These are phyloP conservation scores for Lasioglossum calceatum DNA, from an alignment of 2,888 invertebrate species.

Conservation along the genomic window DNA sequence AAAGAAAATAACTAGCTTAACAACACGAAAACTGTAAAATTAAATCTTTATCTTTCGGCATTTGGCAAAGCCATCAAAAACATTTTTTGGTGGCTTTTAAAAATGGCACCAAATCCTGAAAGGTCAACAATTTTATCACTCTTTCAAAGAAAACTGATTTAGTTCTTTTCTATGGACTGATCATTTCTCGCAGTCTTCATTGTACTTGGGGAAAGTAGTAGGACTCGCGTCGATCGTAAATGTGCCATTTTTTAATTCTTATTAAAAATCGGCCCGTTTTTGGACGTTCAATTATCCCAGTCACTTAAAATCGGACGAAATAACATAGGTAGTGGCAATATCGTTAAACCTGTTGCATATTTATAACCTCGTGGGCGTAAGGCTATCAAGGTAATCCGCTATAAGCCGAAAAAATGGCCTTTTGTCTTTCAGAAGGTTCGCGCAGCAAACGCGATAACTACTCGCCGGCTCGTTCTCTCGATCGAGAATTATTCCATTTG, in stretches of 20 bases:
- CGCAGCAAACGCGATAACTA: background rate
- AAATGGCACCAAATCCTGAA: background rate
- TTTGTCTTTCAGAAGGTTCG: background rate
- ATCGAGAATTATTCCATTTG: background rate
- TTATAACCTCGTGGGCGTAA: background rate
- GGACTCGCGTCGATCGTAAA: background rate
- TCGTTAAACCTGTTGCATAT: slow-evolving; percentile 4
- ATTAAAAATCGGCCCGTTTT: background rate
- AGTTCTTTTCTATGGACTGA: too few relatives aligned
- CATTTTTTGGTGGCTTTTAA: background rate
- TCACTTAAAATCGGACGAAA: background rate
- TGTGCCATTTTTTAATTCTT: background rate
- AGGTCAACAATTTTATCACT: background rate
- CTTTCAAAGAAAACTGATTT: background rate
- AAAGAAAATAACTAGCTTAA: background rate
- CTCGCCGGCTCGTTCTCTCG: background rate
- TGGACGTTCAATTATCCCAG: background rate
- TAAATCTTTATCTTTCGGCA: background rate
- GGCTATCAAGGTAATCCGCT: background rate
- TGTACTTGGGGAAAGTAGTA: background rate
- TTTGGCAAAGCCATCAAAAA: background rate
- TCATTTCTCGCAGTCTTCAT: too few relatives aligned
- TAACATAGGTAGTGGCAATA: background rate
- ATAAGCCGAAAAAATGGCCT: background rate
- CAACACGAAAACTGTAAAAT: background rate